Base-by-base conservation (phyloP, 2,797 vertebrate species). In the Ctenosaura bakeri region DNA sequence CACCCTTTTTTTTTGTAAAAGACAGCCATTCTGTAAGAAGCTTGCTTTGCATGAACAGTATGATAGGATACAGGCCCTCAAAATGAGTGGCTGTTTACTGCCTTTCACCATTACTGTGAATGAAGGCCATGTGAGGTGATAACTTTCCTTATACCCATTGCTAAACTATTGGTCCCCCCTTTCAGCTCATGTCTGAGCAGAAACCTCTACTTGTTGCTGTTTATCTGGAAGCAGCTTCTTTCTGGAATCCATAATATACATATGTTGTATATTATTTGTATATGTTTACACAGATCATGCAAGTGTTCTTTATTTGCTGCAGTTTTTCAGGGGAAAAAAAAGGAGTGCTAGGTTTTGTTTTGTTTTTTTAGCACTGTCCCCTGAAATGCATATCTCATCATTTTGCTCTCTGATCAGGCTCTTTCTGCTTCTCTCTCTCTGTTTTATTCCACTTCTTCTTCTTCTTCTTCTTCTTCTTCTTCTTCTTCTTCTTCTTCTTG, bases 361-460 rank as follows among this genome's bases (percentile, higher is more conserved):
- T 0, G 59, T 88, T 85, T 59, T 62, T 35, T 78, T 83, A 91
- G 90, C 78, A 29, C 93, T 91, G 89, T 93, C 94, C 94, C 95
- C 92, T 92, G 94, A 94, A 95, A 95, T 95, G 94, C 95, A 92
- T 92, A 94, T 89, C 91, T 95, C 95, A 74, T 88, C 95, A 91
- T 96, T 94, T 64, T 94, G 95, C 88, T 96, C 91, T 95, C 94
- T 95, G 89, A 91, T 92, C 90, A 89, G 92, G 91, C 96, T 95
- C 95, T 91, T 96, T 96, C 93, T 95, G 94, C 93, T 94, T 95
- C 94, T 94, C 94, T 94, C 6, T 69, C 93, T 95, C 95, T 96
- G 94, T 96, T 96, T 95, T 96, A 93, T 97, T 95, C 94, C 95
- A 95, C 95, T 95, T 95, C 94, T 95, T 92, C n/a, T n/a, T 94